A percentile compares a stretch with the other conserved stretches of the same genome.
Evolutionary conservation across 2,888 invertebrate species (phyloP).

Genomic region (Drosophila sordidula): DNA sequence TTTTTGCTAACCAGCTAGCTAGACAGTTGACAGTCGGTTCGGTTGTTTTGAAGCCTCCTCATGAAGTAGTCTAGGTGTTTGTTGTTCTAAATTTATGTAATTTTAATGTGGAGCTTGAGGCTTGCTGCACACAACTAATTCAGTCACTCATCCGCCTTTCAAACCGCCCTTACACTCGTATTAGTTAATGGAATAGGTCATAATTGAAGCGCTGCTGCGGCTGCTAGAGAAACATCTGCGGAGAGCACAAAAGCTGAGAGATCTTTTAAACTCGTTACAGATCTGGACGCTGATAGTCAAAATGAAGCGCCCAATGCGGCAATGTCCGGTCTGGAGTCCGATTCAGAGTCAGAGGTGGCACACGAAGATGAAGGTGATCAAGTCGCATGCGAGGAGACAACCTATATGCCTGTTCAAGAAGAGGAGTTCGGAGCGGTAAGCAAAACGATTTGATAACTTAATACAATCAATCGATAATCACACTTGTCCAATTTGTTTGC

Average conservation of each 20-base stretch:
- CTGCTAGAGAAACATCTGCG: slow-evolving; percentile 26
- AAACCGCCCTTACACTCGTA: not conserved
- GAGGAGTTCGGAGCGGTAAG: slow-evolving; percentile 88
- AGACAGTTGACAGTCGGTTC: not conserved
- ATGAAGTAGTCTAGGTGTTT: slow-evolving; percentile 41
- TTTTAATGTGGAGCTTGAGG: slow-evolving; percentile 20
- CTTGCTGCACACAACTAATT: slow-evolving; percentile 15
- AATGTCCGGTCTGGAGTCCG: slow-evolving; percentile 85
- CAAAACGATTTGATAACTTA: not conserved
- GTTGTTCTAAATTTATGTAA: slow-evolving; percentile 59
- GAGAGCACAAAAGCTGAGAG: not conserved
- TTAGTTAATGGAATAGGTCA: slow-evolving; percentile 12
- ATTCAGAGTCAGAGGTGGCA: slow-evolving; percentile 87
- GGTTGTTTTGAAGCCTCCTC: not conserved
- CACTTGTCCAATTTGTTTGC: not conserved
- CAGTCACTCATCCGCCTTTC: slow-evolving; percentile 6
- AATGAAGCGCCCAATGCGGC: slow-evolving; percentile 87
- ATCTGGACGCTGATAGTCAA: slow-evolving; percentile 90
- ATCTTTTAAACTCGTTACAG: slow-evolving; percentile 83
- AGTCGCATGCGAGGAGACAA: slow-evolving; percentile 85
- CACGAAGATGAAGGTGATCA: slow-evolving; percentile 54
- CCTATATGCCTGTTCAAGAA: slow-evolving; percentile 86
- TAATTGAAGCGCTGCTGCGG: slow-evolving; percentile 2
- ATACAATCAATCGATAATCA: not conserved
- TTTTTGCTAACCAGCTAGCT: slow-evolving; percentile 16